Base-by-base conservation (phyloP, 2,888 invertebrate genomes). In the Elmis aenea region DNA sequence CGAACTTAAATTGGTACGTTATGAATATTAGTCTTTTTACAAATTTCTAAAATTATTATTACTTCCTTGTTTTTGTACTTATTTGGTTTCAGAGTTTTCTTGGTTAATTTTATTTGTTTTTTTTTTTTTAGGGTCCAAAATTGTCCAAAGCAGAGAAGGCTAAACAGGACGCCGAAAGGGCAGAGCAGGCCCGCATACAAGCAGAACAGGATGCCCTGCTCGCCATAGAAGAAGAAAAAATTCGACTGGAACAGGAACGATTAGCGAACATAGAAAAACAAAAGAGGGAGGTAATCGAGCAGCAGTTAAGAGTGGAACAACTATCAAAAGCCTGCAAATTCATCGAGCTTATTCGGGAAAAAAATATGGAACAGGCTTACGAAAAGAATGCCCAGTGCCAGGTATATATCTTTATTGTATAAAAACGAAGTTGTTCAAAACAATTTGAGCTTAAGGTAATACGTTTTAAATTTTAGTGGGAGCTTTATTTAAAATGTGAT, bases 401-500 rank as follows among this genome's bases (percentile, higher is more conserved):
- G 44, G 56, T 51, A 26, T n/a, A n/a, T n/a, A n/a, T n/a, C n/a
- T n/a, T n/a, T n/a, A 4, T 1, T 5, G n/a, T 21, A 4, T 21
- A 2, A 1, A 9, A 2, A 3, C 3, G n/a, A 5, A 18, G 5
- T 8, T 18, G 5, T 18, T 6, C 5, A 8, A 8, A 18, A 18
- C n/a, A n/a, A n/a, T n/a, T n/a, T n/a, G n/a, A n/a, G n/a, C n/a
- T n/a, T n/a, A n/a, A n/a, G n/a, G n/a, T n/a, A n/a, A n/a, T 20
- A 20, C 20, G n/a, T 20, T 20, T 20, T 20, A 8, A 20, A 20
- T 47, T 45, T 11, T 23, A 77, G 72, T 77, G 77, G 77, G 38
- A 58, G 10, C 64, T 70, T 12, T 75, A 73, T 50, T 59, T 75
- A 46, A 66, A 66, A 29, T 77, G 76, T 49, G 72, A 74, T 33